Conservation (phyloP, 2,888 invertebrate species). For the Hydraecia micacea region DNA sequence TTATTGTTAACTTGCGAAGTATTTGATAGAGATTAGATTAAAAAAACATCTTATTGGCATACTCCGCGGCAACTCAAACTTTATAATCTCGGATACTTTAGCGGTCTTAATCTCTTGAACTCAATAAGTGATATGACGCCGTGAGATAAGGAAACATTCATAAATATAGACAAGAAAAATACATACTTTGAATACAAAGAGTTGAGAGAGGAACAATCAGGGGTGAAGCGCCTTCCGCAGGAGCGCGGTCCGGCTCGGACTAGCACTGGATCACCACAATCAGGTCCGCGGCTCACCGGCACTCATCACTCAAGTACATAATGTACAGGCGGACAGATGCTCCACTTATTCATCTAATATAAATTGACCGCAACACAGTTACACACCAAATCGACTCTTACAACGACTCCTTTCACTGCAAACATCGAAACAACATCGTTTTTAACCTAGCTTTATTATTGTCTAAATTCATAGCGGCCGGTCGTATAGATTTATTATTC, state of each 20-base stretch:
- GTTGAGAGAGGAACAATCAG: slow-evolving; percentile 63
- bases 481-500: slow-evolving; percentile 77
- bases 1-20: slow-evolving; percentile 15
- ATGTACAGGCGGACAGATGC: slow-evolving; percentile 68
- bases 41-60: slow-evolving; percentile 28
- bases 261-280: slow-evolving; percentile 56
- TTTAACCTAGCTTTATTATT: slow-evolving; percentile 78
- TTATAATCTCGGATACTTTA: slow-evolving; percentile 38
- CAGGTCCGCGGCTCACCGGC: slow-evolving; percentile 62
- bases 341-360: slow-evolving; percentile 73
- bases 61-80: slow-evolving; percentile 31
- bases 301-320: slow-evolving; percentile 70
- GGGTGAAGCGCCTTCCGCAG: slow-evolving; percentile 51
- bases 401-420: slow-evolving; percentile 85
- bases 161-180: slow-evolving; percentile 36
- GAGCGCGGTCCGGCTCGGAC: slow-evolving; percentile 36
- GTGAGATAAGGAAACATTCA: slow-evolving; percentile 36
- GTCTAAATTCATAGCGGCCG: slow-evolving; percentile 82
- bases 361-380: slow-evolving; percentile 77
- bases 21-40: slow-evolving; percentile 39
- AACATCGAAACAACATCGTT: slow-evolving; percentile 77
- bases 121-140: slow-evolving; percentile 44
- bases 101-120: slow-evolving; percentile 50
- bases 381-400: slow-evolving; percentile 76
- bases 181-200: slow-evolving; percentile 68